Conservation (phyloP, 2,888 invertebrate species). For the Lutraria lutraria region DNA sequence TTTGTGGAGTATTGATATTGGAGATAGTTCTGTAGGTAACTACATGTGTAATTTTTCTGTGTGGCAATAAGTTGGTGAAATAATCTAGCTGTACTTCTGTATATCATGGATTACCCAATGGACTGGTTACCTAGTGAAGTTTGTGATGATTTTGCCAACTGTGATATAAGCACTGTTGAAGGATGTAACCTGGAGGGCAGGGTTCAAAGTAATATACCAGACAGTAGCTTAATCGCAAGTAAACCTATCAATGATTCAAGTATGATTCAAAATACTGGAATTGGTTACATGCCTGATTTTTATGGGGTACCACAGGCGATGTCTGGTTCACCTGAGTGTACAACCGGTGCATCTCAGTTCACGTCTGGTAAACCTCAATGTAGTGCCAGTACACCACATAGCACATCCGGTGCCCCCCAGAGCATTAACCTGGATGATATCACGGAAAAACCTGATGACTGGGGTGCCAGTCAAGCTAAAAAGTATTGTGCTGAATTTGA, state of each 20-base stretch:
- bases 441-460: neutral
- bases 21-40: neutral
- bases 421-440: neutral
- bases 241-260: neutral
- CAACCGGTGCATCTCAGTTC: no score
- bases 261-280: neutral
- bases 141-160: conserved; percentile 43
- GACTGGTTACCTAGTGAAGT: conserved; percentile 44
- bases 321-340: no score
- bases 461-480: conserved; percentile 21
- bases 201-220: neutral
- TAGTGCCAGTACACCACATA: no score
- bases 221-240: neutral
- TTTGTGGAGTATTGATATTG: conserved; percentile 8
- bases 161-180: conserved; percentile 17
- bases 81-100: neutral
- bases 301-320: neutral
- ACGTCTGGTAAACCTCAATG: no score
- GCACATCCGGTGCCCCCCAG: neutral
- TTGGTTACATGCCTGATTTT: neutral
- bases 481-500: neutral
- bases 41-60: neutral
- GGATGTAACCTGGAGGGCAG: neutral
- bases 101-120: conserved; percentile 35
- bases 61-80: neutral